Evolutionary conservation across 2,113 vertebrate genomes (phyloP), one percentile per base, ranked within the genome.

Genomic region (Axis porcinus): DNA sequence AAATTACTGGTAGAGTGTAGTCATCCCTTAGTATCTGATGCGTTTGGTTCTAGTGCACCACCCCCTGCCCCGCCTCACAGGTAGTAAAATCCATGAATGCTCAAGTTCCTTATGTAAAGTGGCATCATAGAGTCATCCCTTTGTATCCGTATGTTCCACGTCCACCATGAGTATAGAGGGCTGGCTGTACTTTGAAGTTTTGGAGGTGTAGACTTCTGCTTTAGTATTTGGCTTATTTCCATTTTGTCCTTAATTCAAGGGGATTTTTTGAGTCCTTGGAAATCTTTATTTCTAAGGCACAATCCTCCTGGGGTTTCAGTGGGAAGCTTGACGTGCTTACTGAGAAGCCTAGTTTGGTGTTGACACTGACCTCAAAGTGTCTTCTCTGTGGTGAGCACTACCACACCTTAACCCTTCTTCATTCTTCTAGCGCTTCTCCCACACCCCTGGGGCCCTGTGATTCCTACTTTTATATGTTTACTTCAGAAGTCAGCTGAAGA

Each of bases 161-260:
- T n/a, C 79, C 79, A n/a, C 47, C 16, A 2, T 82, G 47, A 33
- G 30, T 23, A 52, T 7, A 50, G 79, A 52, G 79, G 47, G 78
- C 17, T 52, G 47, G 19, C 16, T 82, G 28, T 82, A 36, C 28
- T 76, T 90, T 40, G n/a, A 84, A 45, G 55, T 96, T 95, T 40
- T 94, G 45, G 40, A 74, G 45, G 14, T 52, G 12, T 57, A 15
- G 45, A 52, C 9, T 86, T 95, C 60, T 2, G 2, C 43, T 62
- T 54, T 33, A 45, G 86, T 94, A 70, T 74, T 96, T 30, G 2
- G 13, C 81, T 84, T 86, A 57, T 84, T 93, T 97, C 23, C 28
- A 1, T 94, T 70, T 86, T 95, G 33, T n/a, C 36, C 40, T 84
- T 92, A 67, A 55, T 84, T n/a, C 47, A 89, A 36, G 45, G 36